phyloP scores from a whole-genome alignment of 1,140 invertebrate genomes.

The Drosophila mauritiana region DNA sequence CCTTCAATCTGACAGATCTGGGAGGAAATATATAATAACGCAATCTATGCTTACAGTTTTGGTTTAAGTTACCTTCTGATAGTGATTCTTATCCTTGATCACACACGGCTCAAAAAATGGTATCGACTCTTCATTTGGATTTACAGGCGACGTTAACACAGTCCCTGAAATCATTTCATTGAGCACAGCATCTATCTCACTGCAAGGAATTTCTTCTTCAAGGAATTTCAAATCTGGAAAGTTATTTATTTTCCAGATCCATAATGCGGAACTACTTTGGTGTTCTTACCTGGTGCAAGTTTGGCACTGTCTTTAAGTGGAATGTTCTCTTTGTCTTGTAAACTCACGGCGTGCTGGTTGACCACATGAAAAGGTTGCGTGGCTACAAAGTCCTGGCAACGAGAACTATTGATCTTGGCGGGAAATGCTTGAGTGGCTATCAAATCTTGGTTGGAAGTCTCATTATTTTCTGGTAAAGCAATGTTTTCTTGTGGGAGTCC shows the following conservation, averaged over 20 bases:
- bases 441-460: slow-evolving; percentile 22
- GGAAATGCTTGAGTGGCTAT: slow-evolving; percentile 28
- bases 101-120: slow-evolving; percentile 17
- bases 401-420: background rate
- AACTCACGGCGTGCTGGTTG: background rate
- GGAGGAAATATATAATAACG: background rate
- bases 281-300: background rate
- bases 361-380: slow-evolving; percentile 15
- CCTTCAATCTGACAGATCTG: slow-evolving; percentile 32
- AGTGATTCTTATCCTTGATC: slow-evolving; percentile 16
- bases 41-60: background rate
- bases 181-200: slow-evolving; percentile 48
- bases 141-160: slow-evolving; percentile 9
- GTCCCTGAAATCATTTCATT: slow-evolving; percentile 37
- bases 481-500: background rate
- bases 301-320: background rate
- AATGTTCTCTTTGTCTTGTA: slow-evolving; percentile 26
- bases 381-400: slow-evolving; percentile 28
- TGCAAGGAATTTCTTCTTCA: background rate
- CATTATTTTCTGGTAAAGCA: background rate
- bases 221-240: background rate
- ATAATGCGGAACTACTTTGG: no score
- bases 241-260: background rate
- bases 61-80: slow-evolving; percentile 20
- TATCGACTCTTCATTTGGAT: slow-evolving; percentile 14